These are phyloP conservation scores for Lepus timidus DNA, from an alignment of 2,113 vertebrate genomes.

Conservation along the genomic window DNA sequence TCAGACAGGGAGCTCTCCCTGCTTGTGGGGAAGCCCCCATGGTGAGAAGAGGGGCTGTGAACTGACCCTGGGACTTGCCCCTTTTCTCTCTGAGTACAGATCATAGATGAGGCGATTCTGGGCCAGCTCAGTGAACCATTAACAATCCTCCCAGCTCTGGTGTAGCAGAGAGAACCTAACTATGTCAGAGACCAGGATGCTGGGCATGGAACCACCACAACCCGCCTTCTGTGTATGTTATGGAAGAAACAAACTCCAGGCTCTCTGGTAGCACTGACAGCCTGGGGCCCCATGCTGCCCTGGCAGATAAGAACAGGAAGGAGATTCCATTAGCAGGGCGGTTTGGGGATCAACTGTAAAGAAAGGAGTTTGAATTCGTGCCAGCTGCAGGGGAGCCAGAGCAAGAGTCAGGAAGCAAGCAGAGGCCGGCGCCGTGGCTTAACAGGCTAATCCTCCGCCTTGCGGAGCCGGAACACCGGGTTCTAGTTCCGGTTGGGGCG, in stretches of 20 bases:
- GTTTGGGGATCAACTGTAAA: not conserved
- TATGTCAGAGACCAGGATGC: not conserved
- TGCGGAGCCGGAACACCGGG: too few relatives aligned
- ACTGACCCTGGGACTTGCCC: not conserved
- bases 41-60: not conserved
- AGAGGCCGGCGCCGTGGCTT: too few relatives aligned
- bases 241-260: not conserved
- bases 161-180: not conserved
- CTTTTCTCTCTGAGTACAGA: not conserved
- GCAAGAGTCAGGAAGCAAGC: not conserved
- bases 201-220: not conserved
- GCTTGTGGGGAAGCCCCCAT: not conserved
- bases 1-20: not conserved
- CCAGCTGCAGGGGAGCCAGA: not conserved
- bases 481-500: too few relatives aligned
- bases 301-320: not conserved
- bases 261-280: not conserved
- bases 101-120: not conserved
- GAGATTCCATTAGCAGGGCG: not conserved
- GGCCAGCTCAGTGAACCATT: not conserved
- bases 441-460: too few relatives aligned
- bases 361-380: not conserved
- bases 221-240: not conserved
- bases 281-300: not conserved
- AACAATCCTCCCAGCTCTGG: not conserved